Evolutionary conservation across 2,113 vertebrate genomes (phyloP).

Genomic region (Epinephelus moara): DNA sequence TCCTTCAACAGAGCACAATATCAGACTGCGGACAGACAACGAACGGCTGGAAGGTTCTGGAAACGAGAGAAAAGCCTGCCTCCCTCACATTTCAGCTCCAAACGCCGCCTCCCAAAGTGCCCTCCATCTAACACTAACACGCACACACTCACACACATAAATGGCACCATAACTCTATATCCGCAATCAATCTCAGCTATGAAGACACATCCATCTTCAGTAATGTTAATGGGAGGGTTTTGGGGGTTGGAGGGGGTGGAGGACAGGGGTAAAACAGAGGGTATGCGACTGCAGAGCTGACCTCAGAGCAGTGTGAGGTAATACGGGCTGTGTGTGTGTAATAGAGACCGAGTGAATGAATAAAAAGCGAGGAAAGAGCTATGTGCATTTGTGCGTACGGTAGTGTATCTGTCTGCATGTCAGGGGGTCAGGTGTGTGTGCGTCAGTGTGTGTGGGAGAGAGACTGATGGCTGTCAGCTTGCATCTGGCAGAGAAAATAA

Average conservation of each 20-base stretch:
- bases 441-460: slow-evolving; percentile 72
- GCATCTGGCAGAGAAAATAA: slow-evolving; percentile 99
- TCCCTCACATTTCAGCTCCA: slow-evolving; percentile 93
- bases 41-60: slow-evolving; percentile 80
- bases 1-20: slow-evolving; percentile 84
- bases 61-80: slow-evolving; percentile 79
- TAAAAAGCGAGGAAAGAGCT: slow-evolving; percentile 49
- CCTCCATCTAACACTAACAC: slow-evolving; percentile 85
- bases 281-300: slow-evolving; percentile 92
- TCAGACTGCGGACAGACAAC: slow-evolving; percentile 79
- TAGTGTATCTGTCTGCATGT: slow-evolving; percentile 48
- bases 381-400: slow-evolving; percentile 32
- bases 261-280: slow-evolving; percentile 96
- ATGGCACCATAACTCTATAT: slow-evolving; percentile 98
- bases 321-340: slow-evolving; percentile 45
- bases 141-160: slow-evolving; percentile 84
- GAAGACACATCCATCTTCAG: slow-evolving; percentile 99
- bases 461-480: slow-evolving; percentile 99
- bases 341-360: slow-evolving; percentile 52
- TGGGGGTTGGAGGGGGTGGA: slow-evolving; percentile 83
- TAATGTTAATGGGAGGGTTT: slow-evolving; percentile 94
- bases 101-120: slow-evolving; percentile 88
- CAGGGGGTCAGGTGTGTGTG: slow-evolving; percentile 63
- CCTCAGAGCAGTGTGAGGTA: slow-evolving; percentile 88
- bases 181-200: slow-evolving; percentile 99